Evolutionary conservation across 1,140 invertebrate genomes (phyloP).

Genomic region (Drosophila suzukii): DNA sequence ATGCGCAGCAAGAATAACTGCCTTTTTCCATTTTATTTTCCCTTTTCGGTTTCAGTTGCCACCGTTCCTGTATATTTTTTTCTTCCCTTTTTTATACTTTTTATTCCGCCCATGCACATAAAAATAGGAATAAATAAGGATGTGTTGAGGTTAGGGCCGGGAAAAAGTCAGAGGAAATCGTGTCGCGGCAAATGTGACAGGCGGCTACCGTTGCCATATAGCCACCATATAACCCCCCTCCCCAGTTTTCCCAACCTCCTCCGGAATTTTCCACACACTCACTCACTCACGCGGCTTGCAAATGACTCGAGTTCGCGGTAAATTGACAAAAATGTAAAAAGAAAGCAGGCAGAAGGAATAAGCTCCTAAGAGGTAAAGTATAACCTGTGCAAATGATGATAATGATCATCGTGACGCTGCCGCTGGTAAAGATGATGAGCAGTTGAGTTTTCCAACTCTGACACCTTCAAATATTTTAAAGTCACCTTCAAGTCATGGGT

Average conservation of each 20-base stretch:
- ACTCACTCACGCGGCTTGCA: constrained; percentile 24
- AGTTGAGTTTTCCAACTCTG: constrained; percentile 9
- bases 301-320: constrained; percentile 67
- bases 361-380: constrained; percentile 23
- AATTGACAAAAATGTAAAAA: constrained; percentile 66
- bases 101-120: constrained; percentile 45
- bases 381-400: constrained; percentile 51
- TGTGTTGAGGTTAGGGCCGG: constrained; percentile 20
- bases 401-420: constrained; percentile 29
- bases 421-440: constrained; percentile 30
- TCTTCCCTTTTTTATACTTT: constrained; percentile 2
- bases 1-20: constrained; percentile 52
- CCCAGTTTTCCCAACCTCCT: not conserved
- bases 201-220: constrained; percentile 37
- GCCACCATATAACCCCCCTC: not conserved
- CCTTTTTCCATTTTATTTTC: constrained; percentile 28
- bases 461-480: constrained; percentile 36
- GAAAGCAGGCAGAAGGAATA: constrained; percentile 52
- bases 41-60: constrained; percentile 13
- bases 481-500: constrained; percentile 2
- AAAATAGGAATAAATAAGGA: constrained; percentile 77
- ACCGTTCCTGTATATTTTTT: constrained; percentile 1
- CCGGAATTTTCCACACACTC: constrained; percentile 3
- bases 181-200: constrained; percentile 74
- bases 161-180: constrained; percentile 66